phyloP scores from a whole-genome alignment of 1,140 invertebrate genomes.

The Pseudomyrmex flavicornis region DNA sequence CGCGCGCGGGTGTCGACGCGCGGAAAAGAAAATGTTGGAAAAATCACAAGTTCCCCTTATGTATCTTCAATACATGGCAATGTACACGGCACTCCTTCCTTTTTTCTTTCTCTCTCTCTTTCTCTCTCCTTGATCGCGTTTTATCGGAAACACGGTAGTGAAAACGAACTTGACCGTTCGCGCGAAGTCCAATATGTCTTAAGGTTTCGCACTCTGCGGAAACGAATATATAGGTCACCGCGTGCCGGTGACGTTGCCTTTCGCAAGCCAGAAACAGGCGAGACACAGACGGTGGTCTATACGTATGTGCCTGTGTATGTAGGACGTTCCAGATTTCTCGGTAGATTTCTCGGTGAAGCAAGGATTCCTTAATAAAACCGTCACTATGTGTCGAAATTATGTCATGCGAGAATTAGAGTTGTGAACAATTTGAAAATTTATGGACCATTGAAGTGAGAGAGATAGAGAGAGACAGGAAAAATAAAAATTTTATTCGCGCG shows the following conservation, averaged over 20 bases:
- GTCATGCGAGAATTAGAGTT: neutral
- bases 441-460: too few species aligned
- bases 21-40: too few species aligned
- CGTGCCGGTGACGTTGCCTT: conserved; percentile 64
- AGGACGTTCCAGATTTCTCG: conserved; percentile 25
- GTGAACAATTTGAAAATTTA: too few species aligned
- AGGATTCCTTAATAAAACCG: conserved; percentile 34
- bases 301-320: neutral
- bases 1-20: neutral
- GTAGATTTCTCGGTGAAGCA: neutral
- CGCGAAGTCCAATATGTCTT: conserved; percentile 67
- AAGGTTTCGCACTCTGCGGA: conserved; percentile 51
- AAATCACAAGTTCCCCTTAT: neutral
- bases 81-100: neutral
- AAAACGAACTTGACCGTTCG: conserved; percentile 53
- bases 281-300: conserved; percentile 1
- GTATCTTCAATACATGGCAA: conserved; percentile 14
- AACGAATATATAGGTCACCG: conserved; percentile 67
- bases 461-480: too few species aligned
- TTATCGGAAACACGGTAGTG: conserved; percentile 18
- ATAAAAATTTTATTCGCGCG: neutral
- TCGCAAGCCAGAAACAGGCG: conserved; percentile 27
- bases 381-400: conserved; percentile 27
- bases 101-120: too few species aligned
- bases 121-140: neutral